These are phyloP conservation scores for Drosophila willistoni DNA, from an alignment of 1,140 invertebrate genomes.

Conservation along the genomic window DNA sequence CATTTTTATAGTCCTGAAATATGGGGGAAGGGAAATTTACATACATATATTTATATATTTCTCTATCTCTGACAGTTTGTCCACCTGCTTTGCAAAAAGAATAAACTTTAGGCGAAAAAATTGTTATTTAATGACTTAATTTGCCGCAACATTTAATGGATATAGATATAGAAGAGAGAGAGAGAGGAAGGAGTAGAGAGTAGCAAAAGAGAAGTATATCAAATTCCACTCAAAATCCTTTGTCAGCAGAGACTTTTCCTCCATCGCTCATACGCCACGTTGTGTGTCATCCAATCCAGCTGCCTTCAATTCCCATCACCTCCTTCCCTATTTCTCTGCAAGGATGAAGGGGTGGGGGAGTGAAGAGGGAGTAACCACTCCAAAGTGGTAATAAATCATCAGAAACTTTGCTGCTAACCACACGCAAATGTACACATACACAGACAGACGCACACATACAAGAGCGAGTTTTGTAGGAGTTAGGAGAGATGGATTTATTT, in stretches of 20 bases:
- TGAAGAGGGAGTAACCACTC: neutral
- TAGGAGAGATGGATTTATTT: constrained; percentile 41
- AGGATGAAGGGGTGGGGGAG: too few species aligned
- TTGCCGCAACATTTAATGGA: constrained; percentile 64
- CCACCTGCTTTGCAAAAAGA: constrained; percentile 19
- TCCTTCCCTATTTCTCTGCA: neutral
- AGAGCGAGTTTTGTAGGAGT: neutral
- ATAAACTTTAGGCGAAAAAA: constrained; percentile 29
- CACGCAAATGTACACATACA: constrained; percentile 12
- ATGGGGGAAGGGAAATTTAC: constrained; percentile 54
- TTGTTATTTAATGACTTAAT: constrained; percentile 78
- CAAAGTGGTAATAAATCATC: constrained; percentile 73
- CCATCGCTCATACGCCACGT: constrained; percentile 72
- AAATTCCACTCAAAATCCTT: constrained; percentile 70
- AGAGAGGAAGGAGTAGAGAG: neutral
- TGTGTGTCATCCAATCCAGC: constrained; percentile 19
- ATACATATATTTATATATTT: constrained; percentile 36
- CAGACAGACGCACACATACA: too few species aligned
- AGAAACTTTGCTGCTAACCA: constrained; percentile 58
- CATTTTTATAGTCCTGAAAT: constrained; percentile 47
- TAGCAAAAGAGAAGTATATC: constrained; percentile 39
- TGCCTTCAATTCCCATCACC: constrained; percentile 10
- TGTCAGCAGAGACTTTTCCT: constrained; percentile 44
- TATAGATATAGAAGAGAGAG: constrained; percentile 22
- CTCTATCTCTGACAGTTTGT: constrained; percentile 35